Conservation (phyloP, 2,113 vertebrate genomes). For the Pluvialis apricaria region DNA sequence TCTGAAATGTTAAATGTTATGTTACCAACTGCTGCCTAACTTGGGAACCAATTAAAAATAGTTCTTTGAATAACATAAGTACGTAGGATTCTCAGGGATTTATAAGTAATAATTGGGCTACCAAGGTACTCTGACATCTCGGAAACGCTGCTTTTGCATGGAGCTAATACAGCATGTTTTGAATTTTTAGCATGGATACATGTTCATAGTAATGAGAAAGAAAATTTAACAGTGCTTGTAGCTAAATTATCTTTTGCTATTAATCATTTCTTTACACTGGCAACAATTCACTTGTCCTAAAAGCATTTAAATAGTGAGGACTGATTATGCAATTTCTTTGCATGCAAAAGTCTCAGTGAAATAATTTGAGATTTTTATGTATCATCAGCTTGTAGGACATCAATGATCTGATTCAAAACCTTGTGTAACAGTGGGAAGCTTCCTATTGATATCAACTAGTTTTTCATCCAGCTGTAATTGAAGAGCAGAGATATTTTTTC, state of each 20-base stretch:
- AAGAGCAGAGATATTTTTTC: not conserved
- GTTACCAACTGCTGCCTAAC: not conserved
- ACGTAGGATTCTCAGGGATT: not conserved
- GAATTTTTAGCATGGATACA: not conserved
- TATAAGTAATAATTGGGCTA: not conserved
- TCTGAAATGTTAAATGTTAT: not conserved
- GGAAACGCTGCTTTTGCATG: not conserved
- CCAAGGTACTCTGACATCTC: not conserved
- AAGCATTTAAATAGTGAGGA: not conserved
- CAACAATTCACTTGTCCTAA: not conserved
- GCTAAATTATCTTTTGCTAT: not conserved
- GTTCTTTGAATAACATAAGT: not conserved
- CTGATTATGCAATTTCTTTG: not conserved
- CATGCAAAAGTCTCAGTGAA: not conserved
- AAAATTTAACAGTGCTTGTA: not conserved
- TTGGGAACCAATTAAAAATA: constrained; percentile 16
- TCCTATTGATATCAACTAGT: not conserved
- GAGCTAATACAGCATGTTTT: not conserved
- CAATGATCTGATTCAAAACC: not conserved
- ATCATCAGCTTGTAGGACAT: not conserved
- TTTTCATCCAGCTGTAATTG: not conserved
- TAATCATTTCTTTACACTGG: not conserved
- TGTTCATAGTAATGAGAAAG: not conserved
- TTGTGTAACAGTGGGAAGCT: not conserved
- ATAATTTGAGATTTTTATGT: not conserved